A percentile compares a stretch with the other conserved stretches of the same genome.
phyloP scores from a whole-genome alignment of 2,888 invertebrate genomes.

The Campoletis raptor region DNA sequence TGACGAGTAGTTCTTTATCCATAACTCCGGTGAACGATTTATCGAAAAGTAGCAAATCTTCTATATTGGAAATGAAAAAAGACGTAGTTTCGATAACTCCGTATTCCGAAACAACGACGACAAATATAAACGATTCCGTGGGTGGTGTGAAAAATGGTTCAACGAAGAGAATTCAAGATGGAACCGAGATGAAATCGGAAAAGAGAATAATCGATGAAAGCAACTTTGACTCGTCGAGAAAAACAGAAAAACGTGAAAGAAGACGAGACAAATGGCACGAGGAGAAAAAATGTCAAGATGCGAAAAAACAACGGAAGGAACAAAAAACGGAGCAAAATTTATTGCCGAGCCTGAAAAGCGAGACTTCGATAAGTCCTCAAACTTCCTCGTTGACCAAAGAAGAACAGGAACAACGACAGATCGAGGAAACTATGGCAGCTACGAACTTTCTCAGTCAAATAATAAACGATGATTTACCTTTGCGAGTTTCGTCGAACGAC shows the following conservation, averaged over 20 bases:
- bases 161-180: slow-evolving; percentile 68
- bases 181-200: slow-evolving; percentile 73
- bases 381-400: slow-evolving; percentile 76
- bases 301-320: slow-evolving; percentile 76
- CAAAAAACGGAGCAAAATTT: slow-evolving; percentile 58
- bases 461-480: slow-evolving; percentile 80
- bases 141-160: slow-evolving; percentile 72
- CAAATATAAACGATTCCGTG: not conserved
- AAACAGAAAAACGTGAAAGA: slow-evolving; percentile 76
- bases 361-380: slow-evolving; percentile 28
- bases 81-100: slow-evolving; percentile 82
- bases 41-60: slow-evolving; percentile 75
- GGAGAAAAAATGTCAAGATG: slow-evolving; percentile 77
- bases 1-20: slow-evolving; percentile 81
- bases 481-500: slow-evolving; percentile 74
- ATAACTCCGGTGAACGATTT: slow-evolving; percentile 82
- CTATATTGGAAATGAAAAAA: slow-evolving; percentile 76
- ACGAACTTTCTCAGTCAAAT: slow-evolving; percentile 84
- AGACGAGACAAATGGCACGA: slow-evolving; percentile 74
- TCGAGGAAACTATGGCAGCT: slow-evolving; percentile 84
- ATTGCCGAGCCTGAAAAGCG: slow-evolving; percentile 29
- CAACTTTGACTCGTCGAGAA: slow-evolving; percentile 68
- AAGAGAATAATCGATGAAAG: slow-evolving; percentile 72
- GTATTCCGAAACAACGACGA: slow-evolving; percentile 73
- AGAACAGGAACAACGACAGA: slow-evolving; percentile 82